Evolutionary conservation across 1,140 invertebrate genomes (phyloP).

Genomic region (Brachionus rotundiformis): DNA sequence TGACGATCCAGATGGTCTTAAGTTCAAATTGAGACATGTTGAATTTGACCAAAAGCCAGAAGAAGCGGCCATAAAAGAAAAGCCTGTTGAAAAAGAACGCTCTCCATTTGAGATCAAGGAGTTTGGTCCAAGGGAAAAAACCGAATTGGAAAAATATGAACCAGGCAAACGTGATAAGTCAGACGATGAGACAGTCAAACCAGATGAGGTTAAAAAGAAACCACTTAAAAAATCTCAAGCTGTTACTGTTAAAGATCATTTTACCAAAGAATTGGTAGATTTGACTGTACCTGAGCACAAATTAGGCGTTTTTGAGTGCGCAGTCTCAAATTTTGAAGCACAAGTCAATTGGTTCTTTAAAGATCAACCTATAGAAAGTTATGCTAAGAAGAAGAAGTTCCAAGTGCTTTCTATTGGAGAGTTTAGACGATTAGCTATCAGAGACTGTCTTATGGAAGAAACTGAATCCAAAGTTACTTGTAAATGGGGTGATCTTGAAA

Average conservation of each 20-base stretch:
- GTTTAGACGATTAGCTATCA: constrained; percentile 28
- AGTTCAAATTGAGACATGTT: constrained; percentile 51
- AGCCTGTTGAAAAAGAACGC: constrained; percentile 17
- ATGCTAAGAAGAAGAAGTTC: neutral
- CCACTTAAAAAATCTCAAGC: constrained; percentile 25
- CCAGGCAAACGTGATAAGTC: neutral
- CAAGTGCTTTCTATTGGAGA: constrained; percentile 46
- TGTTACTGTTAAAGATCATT: neutral
- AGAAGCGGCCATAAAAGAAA: neutral
- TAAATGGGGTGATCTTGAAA: constrained; percentile 39
- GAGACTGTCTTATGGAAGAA: constrained; percentile 46
- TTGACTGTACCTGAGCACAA: constrained; percentile 43
- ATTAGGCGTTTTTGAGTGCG: constrained; percentile 43
- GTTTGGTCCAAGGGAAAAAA: constrained; percentile 27
- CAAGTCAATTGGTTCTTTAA: constrained; percentile 50
- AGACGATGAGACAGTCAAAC: neutral
- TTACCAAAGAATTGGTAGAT: constrained; percentile 42
- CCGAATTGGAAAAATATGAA: constrained; percentile 48
- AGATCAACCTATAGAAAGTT: neutral
- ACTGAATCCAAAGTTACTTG: constrained; percentile 27
- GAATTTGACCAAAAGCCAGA: constrained; percentile 8
- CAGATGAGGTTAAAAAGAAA: constrained; percentile 17
- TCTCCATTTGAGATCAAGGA: constrained; percentile 27
- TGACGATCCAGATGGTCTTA: constrained; percentile 1
- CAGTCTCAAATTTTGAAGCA: constrained; percentile 40